These are phyloP conservation scores for Ctenoplectra terminalis DNA, from an alignment of 1,140 invertebrate species.

Conservation along the genomic window DNA sequence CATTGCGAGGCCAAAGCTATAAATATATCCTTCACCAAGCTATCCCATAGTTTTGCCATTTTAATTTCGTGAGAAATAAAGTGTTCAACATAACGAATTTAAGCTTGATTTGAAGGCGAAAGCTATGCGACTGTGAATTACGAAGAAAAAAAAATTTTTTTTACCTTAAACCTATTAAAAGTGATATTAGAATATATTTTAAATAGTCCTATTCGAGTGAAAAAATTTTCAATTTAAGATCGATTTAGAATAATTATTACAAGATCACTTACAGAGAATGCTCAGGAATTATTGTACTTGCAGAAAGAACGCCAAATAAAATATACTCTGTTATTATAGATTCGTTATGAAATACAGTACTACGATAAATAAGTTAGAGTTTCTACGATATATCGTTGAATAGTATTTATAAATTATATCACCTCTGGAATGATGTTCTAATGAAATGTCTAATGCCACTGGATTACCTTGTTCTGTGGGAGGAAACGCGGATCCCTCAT, in stretches of 20 bases:
- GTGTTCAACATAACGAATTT: conserved; percentile 30
- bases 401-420: conserved; percentile 42
- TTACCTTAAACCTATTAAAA: neutral
- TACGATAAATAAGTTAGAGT: conserved; percentile 21
- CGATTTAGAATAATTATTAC: no score
- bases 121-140: conserved; percentile 32
- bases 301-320: conserved; percentile 1
- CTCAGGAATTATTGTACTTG: neutral
- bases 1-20: conserved; percentile 24
- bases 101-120: conserved; percentile 51
- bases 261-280: neutral
- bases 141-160: neutral
- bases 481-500: conserved; percentile 82
- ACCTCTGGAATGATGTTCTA: conserved; percentile 46
- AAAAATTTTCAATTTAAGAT: neutral
- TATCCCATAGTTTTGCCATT: conserved; percentile 55
- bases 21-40: conserved; percentile 63
- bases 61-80: conserved; percentile 41
- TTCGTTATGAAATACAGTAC: neutral
- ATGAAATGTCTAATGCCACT: conserved; percentile 45
- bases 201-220: neutral
- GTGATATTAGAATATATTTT: conserved; percentile 15
- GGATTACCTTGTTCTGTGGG: conserved; percentile 81
- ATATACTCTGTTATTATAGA: conserved; percentile 22
- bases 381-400: neutral